Evolutionary conservation across 2,113 vertebrate genomes (phyloP), one percentile per base, ranked within the genome.

Genomic region (Oncorhynchus tshawytscha): DNA sequence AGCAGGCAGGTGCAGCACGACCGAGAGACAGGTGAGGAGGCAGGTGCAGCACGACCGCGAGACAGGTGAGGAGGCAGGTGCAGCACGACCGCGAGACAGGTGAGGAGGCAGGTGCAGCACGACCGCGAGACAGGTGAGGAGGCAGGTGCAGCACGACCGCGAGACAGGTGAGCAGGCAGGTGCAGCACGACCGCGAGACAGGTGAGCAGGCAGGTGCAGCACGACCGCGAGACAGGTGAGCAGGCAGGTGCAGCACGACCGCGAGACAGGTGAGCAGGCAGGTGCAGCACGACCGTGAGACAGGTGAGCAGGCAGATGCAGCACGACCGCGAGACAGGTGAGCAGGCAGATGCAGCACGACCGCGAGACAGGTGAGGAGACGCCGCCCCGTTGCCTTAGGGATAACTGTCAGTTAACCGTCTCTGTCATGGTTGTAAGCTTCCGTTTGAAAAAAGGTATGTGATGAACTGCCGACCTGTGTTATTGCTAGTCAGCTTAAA

Each of bases 1-100:
- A 77, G 25, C 1, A 25, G 90, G 29, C 25, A 25, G 25, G 25
- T 25, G 1, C 25, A 25, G 25, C 25, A 25, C 25, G 25, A 25
- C 25, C 25, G 25, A 0, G 1, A 25, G 25, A 25, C 25, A 25
- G 25, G 96, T 98, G 85, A 93, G 95, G 84, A 94, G 90, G 65
- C 97, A 97, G 87, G 96, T 99, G 82, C 95, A 93, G 78, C 94
- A 96, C 0, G 97, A 99, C 89, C 92, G 90, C 1, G 96, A 99
- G 82, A 98, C 96, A 84, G 97, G 96, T 98, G 85, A 93, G 95
- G 84, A 94, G 90, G 65, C 97, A 97, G 87, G 96, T 99, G 82
- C 95, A 93, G 78, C 94, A 96, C 0, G 97, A 99, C 89, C 92
- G 90, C 1, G 96, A 99, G 82, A 98, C 96, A 84, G 97, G 96